Evolutionary conservation across 2,113 vertebrate species (phyloP), one percentile per base, ranked within the genome.

Genomic region (Saguinus midas): DNA sequence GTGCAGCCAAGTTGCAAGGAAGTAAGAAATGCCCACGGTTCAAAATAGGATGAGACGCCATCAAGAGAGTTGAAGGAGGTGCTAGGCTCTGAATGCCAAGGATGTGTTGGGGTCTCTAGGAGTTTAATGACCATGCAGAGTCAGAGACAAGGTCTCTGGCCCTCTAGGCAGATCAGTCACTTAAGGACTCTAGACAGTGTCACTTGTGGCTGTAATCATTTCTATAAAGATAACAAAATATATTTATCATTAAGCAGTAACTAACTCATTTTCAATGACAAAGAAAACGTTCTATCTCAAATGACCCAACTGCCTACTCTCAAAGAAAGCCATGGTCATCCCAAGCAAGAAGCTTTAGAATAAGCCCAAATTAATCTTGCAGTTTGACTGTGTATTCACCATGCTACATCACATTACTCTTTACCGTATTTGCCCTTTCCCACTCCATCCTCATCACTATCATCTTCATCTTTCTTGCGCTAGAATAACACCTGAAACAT

Each of bases 181-280:
- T 79, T 32, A 17, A 75, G 43, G 48, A 61, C 55, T 87, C 43
- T 78, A 70, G 43, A 40, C 35, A 85, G 45, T 55, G 37, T 40
- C 72, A 89, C 66, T 43, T 61, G 27, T 66, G 40, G 52, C 66
- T 48, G 35, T 37, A 90, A n/a, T 89, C 27, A 89, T 76, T 96
- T 93, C 79, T 90, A 83, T 25, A 87, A 91, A 75, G 13, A 96
- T 40, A 81, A 84, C 18, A 76, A 91, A 70, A 58, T 45, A 4
- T 7, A 61, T 32, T 87, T 78, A 93, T 78, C 88, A 45, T 81
- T 66, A 92, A 25, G 76, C 20, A 90, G 35, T 80, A 52, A 85
- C 66, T 35, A 90, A 92, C 21, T 45, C 40, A 90, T 66, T 93
- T 89, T 96, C 93, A 92, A 78, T 10, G 23, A 87, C 58, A 92